These are phyloP conservation scores for Pachydiplax longipennis DNA, from an alignment of 2,888 invertebrate species.

Conservation along the genomic window DNA sequence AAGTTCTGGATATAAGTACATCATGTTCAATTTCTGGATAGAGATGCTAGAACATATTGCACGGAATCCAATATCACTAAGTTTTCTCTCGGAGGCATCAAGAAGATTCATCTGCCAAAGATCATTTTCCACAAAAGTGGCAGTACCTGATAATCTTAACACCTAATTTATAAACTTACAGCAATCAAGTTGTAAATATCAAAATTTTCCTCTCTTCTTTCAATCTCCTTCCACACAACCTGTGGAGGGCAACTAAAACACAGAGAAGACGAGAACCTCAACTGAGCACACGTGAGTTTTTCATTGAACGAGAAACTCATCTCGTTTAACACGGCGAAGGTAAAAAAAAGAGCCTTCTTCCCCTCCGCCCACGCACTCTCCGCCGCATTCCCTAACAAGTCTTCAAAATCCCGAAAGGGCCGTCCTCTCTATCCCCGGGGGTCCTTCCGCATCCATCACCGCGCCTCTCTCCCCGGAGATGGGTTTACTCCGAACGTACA, in stretches of 20 bases:
- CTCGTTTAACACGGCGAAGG: background rate
- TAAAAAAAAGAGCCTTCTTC: background rate
- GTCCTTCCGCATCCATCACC: background rate
- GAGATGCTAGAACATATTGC: too few species aligned
- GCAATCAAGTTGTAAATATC: background rate
- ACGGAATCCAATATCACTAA: too few species aligned
- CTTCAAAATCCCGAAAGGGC: background rate
- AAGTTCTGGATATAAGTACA: too few species aligned
- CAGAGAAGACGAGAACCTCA: background rate
- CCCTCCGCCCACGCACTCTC: background rate
- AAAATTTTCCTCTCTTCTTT: background rate
- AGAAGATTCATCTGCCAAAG: too few species aligned
- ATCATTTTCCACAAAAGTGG: too few species aligned
- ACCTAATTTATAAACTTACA: too few species aligned
- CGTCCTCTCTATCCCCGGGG: background rate
- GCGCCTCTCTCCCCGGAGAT: background rate
- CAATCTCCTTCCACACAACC: background rate
- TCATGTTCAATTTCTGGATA: too few species aligned
- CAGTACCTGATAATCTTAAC: too few species aligned
- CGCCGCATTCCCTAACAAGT: background rate
- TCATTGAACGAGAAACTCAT: background rate
- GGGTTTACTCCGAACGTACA: background rate
- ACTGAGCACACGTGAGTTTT: background rate
- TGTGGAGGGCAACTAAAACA: background rate
- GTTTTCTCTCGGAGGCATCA: too few species aligned